These are phyloP conservation scores for Helobdella robusta DNA, from an alignment of 2,888 invertebrate species.

Conservation along the genomic window DNA sequence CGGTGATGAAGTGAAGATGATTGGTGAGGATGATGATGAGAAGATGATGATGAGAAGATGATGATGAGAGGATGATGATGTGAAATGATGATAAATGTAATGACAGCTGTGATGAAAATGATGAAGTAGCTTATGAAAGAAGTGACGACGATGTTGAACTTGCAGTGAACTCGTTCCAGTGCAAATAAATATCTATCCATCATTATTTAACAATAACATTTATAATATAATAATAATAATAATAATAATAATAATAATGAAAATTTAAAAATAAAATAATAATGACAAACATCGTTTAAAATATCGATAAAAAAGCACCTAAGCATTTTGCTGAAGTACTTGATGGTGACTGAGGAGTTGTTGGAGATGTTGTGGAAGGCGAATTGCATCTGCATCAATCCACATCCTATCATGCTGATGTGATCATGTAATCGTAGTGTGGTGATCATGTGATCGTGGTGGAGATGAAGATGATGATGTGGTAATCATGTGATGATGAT, in stretches of 20 bases:
- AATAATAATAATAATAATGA: background rate
- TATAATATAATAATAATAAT: background rate
- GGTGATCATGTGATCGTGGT: too few species aligned
- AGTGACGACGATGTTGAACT: too few species aligned
- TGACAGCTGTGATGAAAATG: too few species aligned
- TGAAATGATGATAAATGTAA: background rate
- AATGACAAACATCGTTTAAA: background rate
- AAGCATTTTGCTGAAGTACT: conserved; percentile 54
- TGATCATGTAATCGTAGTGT: too few species aligned
- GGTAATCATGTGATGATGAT: too few species aligned
- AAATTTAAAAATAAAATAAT: background rate
- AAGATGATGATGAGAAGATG: background rate
- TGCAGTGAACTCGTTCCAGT: too few species aligned
- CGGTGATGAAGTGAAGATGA: background rate
- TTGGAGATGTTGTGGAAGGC: conserved; percentile 54
- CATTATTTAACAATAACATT: too few species aligned
- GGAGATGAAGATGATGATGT: too few species aligned
- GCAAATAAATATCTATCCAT: too few species aligned
- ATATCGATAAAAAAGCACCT: conserved; percentile 42
- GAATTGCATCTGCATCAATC: conserved; percentile 55
- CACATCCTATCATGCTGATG: conserved; percentile 55
- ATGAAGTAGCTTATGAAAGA: too few species aligned
- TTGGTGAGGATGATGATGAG: background rate
- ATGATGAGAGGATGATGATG: background rate
- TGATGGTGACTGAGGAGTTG: conserved; percentile 54